Percentiles rank a stretch among this genome's conserved stretches.
Evolutionary conservation across 2,797 vertebrate genomes (phyloP).

Genomic region (Ctenopoma multispine): DNA sequence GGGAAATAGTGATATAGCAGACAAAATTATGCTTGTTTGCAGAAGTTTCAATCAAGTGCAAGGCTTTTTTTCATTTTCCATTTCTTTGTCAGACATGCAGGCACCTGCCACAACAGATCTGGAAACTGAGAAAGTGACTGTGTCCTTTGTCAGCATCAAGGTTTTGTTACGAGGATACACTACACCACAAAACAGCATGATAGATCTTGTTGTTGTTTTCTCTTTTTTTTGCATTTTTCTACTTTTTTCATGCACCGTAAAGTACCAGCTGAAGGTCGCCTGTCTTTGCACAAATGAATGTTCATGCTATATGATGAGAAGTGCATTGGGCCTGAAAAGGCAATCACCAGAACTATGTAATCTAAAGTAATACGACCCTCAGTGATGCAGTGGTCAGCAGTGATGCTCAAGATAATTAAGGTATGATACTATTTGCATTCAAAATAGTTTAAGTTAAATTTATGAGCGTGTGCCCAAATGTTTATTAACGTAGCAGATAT

Average conservation of each 20-base stretch:
- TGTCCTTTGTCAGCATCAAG: conserved; percentile 23
- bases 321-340: conserved; percentile 1
- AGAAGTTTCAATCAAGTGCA: conserved; percentile 29
- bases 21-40: conserved; percentile 53
- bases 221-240: not conserved
- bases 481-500: conserved; percentile 77
- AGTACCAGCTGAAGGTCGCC: conserved; percentile 39
- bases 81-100: conserved; percentile 28
- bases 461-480: conserved; percentile 63
- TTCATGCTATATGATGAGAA: conserved; percentile 5
- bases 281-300: conserved; percentile 29
- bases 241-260: not conserved
- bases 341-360: conserved; percentile 20
- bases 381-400: not conserved
- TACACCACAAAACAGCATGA: conserved; percentile 4
- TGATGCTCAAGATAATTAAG: conserved; percentile 33
- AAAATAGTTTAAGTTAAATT: conserved; percentile 61
- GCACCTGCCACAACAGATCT: conserved; percentile 29
- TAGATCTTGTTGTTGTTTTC: conserved; percentile 10
- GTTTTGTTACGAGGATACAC: conserved; percentile 42
- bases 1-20: conserved; percentile 46
- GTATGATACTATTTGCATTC: conserved; percentile 43
- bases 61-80: conserved; percentile 10
- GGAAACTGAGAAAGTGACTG: conserved; percentile 26
- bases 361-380: conserved; percentile 39